A percentile compares a stretch with the other conserved stretches of the same genome.
Conservation (phyloP, 2,888 invertebrate species). For the Psococerastis gibbosa region DNA sequence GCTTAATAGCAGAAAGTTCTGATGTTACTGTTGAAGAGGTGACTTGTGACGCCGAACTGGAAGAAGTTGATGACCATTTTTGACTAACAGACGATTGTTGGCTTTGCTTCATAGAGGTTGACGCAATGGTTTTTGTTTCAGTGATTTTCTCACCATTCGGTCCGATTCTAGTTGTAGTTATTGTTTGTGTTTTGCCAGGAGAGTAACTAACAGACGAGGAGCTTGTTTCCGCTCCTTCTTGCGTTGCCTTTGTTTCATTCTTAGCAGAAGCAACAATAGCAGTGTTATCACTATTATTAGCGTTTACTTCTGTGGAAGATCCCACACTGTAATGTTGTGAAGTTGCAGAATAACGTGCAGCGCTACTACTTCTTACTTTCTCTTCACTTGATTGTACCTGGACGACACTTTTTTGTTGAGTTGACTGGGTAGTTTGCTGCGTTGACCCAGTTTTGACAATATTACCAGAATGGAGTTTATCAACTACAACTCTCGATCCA, state of each 20-base stretch:
- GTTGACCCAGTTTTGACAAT: background rate
- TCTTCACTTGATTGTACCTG: background rate
- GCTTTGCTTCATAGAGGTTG: background rate
- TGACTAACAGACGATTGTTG: background rate
- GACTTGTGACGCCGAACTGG: background rate
- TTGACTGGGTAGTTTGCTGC: background rate
- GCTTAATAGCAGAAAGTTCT: too few species aligned
- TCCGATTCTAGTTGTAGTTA: background rate
- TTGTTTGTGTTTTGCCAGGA: background rate
- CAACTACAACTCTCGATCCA: background rate
- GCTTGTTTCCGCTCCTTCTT: background rate
- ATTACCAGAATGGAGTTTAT: background rate
- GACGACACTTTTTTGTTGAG: background rate
- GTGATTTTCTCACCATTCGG: background rate
- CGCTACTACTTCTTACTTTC: background rate
- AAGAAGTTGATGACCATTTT: slow-evolving; percentile 5
- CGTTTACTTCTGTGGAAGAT: background rate
- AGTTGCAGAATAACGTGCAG: background rate
- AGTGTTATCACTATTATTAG: background rate
- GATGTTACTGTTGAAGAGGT: too few species aligned
- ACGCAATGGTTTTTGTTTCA: background rate
- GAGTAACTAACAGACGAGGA: background rate
- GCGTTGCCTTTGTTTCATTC: too few species aligned
- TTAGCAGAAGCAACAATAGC: background rate
- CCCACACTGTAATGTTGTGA: background rate